Evolutionary conservation across 2,113 vertebrate species (phyloP).

Genomic region (Thunnus maccoyii): DNA sequence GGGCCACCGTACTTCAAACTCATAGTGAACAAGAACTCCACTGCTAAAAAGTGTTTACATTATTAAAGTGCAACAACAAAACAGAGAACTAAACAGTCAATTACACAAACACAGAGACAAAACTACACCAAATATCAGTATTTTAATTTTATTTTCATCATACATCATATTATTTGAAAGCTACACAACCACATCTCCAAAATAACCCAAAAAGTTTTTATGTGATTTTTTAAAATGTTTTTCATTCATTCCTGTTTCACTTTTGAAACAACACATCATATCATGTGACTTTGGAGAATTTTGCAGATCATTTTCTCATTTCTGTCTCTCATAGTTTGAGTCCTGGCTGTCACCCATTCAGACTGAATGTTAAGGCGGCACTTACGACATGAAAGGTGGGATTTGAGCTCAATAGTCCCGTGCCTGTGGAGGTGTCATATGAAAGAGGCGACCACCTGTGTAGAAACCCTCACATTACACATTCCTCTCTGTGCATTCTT

Average conservation of each 20-base stretch:
- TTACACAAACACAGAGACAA: too few relatives aligned
- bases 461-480: slow-evolving; percentile 17
- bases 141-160: neutral
- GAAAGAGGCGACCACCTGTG: slow-evolving; percentile 32
- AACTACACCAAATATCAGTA: too few relatives aligned
- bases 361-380: neutral
- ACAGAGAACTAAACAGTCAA: too few relatives aligned
- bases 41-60: too few relatives aligned
- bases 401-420: neutral
- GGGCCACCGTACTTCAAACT: neutral
- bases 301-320: neutral
- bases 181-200: too few relatives aligned
- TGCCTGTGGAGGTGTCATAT: slow-evolving; percentile 27
- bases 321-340: neutral
- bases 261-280: neutral
- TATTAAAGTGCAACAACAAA: too few relatives aligned
- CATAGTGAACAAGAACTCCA: neutral
- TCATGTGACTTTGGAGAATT: neutral
- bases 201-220: neutral
- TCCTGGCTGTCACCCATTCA: neutral
- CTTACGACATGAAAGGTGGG: slow-evolving; percentile 44
- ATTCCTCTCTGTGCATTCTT: slow-evolving; percentile 59
- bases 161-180: neutral
- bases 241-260: neutral
- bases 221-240: too few relatives aligned